Percentiles rank a stretch among this genome's conserved stretches.
phyloP scores from a whole-genome alignment of 2,888 invertebrate species.

The Cataglyphis altisquamis region DNA sequence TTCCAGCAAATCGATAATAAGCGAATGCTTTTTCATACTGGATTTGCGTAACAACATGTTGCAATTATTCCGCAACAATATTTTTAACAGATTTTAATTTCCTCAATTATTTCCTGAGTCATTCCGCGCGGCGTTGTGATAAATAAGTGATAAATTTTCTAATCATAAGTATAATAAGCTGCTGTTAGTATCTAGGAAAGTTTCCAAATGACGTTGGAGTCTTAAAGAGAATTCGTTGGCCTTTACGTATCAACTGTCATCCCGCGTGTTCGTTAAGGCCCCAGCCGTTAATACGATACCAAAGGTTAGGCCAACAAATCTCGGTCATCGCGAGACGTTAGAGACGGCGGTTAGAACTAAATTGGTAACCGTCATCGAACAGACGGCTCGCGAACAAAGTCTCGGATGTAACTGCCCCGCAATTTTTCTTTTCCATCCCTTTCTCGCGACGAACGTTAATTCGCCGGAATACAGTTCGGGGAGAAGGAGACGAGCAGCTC shows the following conservation, averaged over 20 bases:
- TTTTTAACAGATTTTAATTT: slow-evolving; percentile 43
- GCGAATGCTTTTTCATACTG: slow-evolving; percentile 32
- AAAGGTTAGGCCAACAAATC: slow-evolving; percentile 28
- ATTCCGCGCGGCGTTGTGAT: neutral
- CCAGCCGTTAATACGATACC: slow-evolving; percentile 17
- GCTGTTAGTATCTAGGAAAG: neutral
- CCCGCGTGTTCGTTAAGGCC: slow-evolving; percentile 19
- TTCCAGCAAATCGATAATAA: slow-evolving; percentile 45
- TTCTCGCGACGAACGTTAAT: slow-evolving; percentile 45
- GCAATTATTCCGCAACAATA: slow-evolving; percentile 45
- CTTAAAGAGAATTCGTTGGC: slow-evolving; percentile 21
- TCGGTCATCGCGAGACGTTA: slow-evolving; percentile 44
- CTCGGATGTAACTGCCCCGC: slow-evolving; percentile 65
- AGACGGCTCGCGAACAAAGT: slow-evolving; percentile 53
- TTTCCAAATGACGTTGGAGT: neutral
- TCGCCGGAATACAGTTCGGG: slow-evolving; percentile 12
- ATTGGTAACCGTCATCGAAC: slow-evolving; percentile 53
- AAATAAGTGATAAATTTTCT: slow-evolving; percentile 16
- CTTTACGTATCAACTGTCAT: neutral
- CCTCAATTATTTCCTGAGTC: slow-evolving; percentile 49
- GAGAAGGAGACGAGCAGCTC: slow-evolving; percentile 9
- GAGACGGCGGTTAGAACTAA: slow-evolving; percentile 38
- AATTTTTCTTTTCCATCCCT: slow-evolving; percentile 69
- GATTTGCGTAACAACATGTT: slow-evolving; percentile 39
- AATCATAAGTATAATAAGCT: neutral